Base-by-base conservation (phyloP, 2,797 vertebrate genomes). In the Arnoldichthys spilopterus region DNA sequence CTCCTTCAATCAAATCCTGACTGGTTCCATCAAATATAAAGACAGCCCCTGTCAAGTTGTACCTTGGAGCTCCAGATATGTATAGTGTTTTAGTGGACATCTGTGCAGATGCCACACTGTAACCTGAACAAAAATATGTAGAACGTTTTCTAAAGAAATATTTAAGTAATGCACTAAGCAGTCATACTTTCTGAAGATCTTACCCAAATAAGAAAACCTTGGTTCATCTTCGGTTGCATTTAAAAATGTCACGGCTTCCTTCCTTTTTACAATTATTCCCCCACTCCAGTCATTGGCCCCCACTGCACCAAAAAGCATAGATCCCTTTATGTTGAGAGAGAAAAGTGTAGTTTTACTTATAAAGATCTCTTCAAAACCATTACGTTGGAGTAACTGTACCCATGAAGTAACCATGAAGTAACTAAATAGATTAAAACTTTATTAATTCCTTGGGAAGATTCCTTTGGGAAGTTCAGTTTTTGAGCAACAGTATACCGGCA, bases 241-340 rank as follows among this genome's bases (percentile, higher is more conserved):
- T 47, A 96, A 83, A 87, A 96, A 95, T 49, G 78, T 78, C 0
- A 15, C 20, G 5, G 6, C 15, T 0, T 63, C 58, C 2, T 22
- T 45, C 45, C 88, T 26, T 47, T 89, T 92, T 1, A 94, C 43
- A 62, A 96, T 74, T 9, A 90, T 63, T 0, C 93, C 94, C n/a
- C 94, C 95, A 0, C 92, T 92, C 94, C 94, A 95, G 80, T 93
- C 91, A 28, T 92, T 93, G 53, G 94, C 92, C 2, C 94, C 95
- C 0, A 95, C 93, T 0, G 91, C 87, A 0, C 94, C 94, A 12
- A 95, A 90, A 54, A 95, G 86, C 32, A 93, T 62, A 20, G 88
- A 70, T 8, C 77, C 70, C 91, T 96, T 88, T 59, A 87, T 18
- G 4, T 63, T 20, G 4, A 61, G 4, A 0, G 13, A 69, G 47